Conservation (phyloP, 2,797 vertebrate genomes). For the Propithecus deckenii region DNA sequence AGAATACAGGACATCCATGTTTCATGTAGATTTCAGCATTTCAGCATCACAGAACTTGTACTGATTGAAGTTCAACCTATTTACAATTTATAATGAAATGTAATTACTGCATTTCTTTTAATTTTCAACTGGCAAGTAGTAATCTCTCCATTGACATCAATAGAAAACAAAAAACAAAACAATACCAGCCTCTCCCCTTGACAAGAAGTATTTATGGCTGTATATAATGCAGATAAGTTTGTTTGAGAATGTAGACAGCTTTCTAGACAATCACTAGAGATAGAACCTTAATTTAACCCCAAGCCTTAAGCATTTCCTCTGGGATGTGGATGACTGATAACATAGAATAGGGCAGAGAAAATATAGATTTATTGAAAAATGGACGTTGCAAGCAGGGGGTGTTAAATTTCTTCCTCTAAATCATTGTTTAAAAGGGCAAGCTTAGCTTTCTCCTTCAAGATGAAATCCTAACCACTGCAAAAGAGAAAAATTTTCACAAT, state of each 20-base stretch:
- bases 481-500: slow-evolving; percentile 65
- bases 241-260: slow-evolving; percentile 75
- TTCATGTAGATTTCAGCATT: slow-evolving; percentile 20
- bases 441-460: slow-evolving; percentile 67
- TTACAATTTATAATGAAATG: slow-evolving; percentile 72
- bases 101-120: slow-evolving; percentile 58
- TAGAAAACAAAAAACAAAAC: slow-evolving; percentile 49
- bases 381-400: slow-evolving; percentile 64
- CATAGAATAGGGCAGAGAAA: slow-evolving; percentile 74
- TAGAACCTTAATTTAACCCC: slow-evolving; percentile 86
- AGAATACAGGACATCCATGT: not conserved
- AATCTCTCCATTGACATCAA: slow-evolving; percentile 66
- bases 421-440: slow-evolving; percentile 80
- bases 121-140: slow-evolving; percentile 61
- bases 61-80: slow-evolving; percentile 70
- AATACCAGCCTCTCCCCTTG: slow-evolving; percentile 39
- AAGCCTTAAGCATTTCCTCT: slow-evolving; percentile 81
- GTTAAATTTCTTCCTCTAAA: slow-evolving; percentile 82
- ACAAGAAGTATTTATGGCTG: slow-evolving; percentile 61
- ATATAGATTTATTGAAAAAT: slow-evolving; percentile 84
- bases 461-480: not conserved
- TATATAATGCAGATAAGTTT: slow-evolving; percentile 81
- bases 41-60: slow-evolving; percentile 36
- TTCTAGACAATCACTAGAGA: slow-evolving; percentile 83
- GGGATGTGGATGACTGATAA: slow-evolving; percentile 83